Evolutionary conservation across 2,113 vertebrate species (phyloP), one percentile per base, ranked within the genome.

Genomic region (Pteruthius melanotis): DNA sequence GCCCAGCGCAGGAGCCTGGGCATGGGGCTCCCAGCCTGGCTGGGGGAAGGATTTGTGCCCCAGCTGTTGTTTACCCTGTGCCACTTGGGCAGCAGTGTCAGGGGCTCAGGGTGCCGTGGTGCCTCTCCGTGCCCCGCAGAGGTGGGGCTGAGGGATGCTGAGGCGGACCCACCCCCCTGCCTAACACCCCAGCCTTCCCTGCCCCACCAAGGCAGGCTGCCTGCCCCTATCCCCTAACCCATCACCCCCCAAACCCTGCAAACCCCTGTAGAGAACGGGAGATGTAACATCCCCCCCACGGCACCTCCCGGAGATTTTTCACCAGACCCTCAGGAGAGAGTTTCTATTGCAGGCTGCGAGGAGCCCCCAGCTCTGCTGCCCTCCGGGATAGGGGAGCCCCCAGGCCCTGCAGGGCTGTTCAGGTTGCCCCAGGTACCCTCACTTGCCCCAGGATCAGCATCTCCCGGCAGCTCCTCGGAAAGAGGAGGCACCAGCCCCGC

Each of bases 21-120:
- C 28, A 10, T 0, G 23, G n/a, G 31, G 42, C 45, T 75, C 52
- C 61, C 31, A 15, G 18, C 17, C 31, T 20, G 50, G 12, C 68
- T 42, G 37, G 24, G 18, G 37, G 11, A 59, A 64, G 33, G 40
- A 39, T 35, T 52, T 0, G 0, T 26, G 30, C 30, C 40, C 11
- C 12, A 3, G 11, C 30, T 60, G 17, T 35, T 9, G 5, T 23
- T 53, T 33, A 26, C 4, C 47, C 42, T 44, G 8, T 65, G 60
- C 42, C 47, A 10, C 26, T 26, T 0, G 3, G 42, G 37, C 70
- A 61, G 17, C 28, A 17, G 8, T 11, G n/a, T 26, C 65, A 17
- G 60, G 0, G 1, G 35, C 53, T 65, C 33, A 5, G 2, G 27
- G 57, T 0, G 0, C 3, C 15, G 45, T 1, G 31, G 37, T 22